Conservation (phyloP, 2,113 vertebrate genomes). For the Mixornis gularis region DNA sequence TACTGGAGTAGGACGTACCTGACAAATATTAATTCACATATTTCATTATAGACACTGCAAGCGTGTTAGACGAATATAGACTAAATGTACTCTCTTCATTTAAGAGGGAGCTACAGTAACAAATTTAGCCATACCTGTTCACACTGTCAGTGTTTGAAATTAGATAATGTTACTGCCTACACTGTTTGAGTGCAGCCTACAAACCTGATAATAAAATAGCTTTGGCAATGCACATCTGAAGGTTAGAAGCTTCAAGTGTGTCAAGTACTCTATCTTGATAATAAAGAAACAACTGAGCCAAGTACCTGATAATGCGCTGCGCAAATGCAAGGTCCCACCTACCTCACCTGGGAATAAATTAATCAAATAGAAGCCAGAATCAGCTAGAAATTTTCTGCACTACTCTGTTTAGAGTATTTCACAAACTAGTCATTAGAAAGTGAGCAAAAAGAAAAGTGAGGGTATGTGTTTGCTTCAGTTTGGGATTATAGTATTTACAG, state of each 20-base stretch:
- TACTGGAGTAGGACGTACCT: background rate
- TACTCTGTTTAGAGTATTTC: background rate
- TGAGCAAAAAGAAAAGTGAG: background rate
- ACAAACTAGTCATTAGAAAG: background rate
- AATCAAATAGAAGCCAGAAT: background rate
- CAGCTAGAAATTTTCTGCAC: background rate
- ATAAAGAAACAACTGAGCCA: background rate
- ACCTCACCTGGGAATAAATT: background rate
- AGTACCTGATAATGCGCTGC: background rate
- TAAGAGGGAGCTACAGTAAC: background rate
- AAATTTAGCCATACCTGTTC: background rate
- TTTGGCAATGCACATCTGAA: background rate
- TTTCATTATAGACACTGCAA: background rate
- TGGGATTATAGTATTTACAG: background rate
- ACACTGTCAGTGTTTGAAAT: background rate
- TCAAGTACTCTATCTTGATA: background rate
- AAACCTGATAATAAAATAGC: background rate
- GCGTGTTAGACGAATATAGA: background rate
- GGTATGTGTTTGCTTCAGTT: background rate
- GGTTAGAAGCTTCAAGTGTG: background rate
- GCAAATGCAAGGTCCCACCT: background rate
- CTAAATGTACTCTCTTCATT: background rate
- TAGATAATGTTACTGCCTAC: background rate
- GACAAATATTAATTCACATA: background rate
- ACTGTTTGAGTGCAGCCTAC: background rate